phyloP scores from a whole-genome alignment of 2,113 vertebrate species.

The Nycticebus coucang region DNA sequence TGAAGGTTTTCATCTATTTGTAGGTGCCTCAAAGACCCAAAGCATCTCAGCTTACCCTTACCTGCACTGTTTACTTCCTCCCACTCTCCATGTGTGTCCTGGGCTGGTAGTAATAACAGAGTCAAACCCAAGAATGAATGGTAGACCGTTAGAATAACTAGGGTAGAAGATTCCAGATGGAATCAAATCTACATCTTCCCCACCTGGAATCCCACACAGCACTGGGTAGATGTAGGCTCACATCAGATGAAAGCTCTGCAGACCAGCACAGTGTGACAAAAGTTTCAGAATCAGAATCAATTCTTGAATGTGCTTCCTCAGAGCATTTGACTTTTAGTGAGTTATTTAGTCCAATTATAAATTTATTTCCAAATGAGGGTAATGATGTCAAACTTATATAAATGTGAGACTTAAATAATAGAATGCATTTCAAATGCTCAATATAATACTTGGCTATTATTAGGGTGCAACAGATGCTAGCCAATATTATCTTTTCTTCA shows the following conservation, averaged over 20 bases:
- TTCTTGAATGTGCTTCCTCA: not conserved
- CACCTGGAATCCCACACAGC: not conserved
- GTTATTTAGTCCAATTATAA: not conserved
- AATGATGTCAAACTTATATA: not conserved
- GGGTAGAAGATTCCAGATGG: not conserved
- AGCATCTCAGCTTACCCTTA: not conserved
- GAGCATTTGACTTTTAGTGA: not conserved
- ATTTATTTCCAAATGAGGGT: not conserved
- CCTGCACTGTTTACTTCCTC: not conserved
- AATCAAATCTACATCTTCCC: not conserved
- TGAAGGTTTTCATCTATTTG: not conserved
- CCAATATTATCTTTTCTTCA: slow-evolving; percentile 1
- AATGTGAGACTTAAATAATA: not conserved
- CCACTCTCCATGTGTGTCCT: not conserved
- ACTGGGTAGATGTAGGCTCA: not conserved
- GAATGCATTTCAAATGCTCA: not conserved
- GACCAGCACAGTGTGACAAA: rapidly evolving
- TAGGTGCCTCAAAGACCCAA: not conserved
- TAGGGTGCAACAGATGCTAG: not conserved
- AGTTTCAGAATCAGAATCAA: not conserved
- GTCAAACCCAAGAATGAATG: not conserved
- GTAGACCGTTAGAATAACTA: not conserved
- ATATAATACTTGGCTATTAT: not conserved
- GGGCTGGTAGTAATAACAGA: not conserved
- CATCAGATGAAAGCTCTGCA: not conserved